Percentiles rank a stretch among this genome's conserved stretches.
phyloP scores from a whole-genome alignment of 2,113 vertebrate species.

The Scomber colias region DNA sequence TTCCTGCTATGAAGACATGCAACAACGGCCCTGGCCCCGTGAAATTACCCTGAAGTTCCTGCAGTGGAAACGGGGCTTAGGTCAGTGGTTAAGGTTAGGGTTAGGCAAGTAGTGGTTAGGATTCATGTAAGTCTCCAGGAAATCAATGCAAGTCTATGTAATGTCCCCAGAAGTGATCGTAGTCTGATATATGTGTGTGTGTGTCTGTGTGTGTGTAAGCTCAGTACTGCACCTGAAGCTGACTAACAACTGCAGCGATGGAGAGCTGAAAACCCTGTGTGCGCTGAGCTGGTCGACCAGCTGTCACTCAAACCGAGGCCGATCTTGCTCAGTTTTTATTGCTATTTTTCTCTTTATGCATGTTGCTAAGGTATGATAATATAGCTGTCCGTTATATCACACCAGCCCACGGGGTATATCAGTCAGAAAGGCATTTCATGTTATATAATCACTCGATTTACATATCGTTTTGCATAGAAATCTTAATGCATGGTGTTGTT shows the following conservation, averaged over 20 bases:
- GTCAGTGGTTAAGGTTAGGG: no score
- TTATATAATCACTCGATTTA: constrained; percentile 69
- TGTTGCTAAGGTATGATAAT: constrained; percentile 54
- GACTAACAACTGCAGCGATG: constrained; percentile 38
- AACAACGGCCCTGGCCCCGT: no score
- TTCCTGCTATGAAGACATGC: no score
- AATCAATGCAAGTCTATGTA: no score
- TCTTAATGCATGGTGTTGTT: constrained; percentile 22
- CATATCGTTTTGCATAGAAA: constrained; percentile 63
- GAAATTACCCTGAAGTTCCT: no score
- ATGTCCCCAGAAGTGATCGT: no score
- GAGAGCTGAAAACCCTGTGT: constrained; percentile 40
- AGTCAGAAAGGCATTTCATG: constrained; percentile 57
- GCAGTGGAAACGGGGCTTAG: no score
- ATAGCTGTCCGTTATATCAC: constrained; percentile 69
- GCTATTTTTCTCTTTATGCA: constrained; percentile 33
- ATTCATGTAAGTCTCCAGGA: no score
- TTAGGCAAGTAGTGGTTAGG: no score
- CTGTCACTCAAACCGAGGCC: constrained; percentile 60
- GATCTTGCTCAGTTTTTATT: background rate
- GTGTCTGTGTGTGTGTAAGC: constrained; percentile 12
- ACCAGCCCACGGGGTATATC: constrained; percentile 68
- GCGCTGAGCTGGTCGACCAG: constrained; percentile 38
- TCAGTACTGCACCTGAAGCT: constrained; percentile 49
- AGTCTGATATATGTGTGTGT: background rate